A percentile compares a stretch with the other conserved stretches of the same genome.
These are phyloP conservation scores for Styela plicata DNA, from an alignment of 23 tunicate species.

Conservation along the genomic window DNA sequence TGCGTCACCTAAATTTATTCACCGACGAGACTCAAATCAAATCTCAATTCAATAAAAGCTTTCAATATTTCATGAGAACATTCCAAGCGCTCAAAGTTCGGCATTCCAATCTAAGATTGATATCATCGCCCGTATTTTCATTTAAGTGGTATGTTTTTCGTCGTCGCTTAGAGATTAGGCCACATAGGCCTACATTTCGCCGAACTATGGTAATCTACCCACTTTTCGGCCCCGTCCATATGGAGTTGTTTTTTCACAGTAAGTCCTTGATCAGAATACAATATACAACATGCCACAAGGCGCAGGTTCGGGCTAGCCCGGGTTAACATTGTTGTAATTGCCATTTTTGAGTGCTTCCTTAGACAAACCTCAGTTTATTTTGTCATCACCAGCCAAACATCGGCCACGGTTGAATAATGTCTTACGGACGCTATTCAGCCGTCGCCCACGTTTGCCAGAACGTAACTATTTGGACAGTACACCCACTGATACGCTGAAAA, in stretches of 20 bases:
- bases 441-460: too few species aligned
- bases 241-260: neutral
- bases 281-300: neutral
- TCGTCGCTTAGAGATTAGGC: neutral
- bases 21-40: neutral
- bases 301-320: neutral
- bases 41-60: neutral
- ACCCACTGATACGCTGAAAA: too few species aligned
- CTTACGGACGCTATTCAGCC: too few species aligned
- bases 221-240: neutral
- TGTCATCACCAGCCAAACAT: too few species aligned
- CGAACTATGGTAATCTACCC: neutral
- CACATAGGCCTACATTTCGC: neutral
- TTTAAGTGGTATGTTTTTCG: neutral
- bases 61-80: neutral
- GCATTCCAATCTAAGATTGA: neutral
- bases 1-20: neutral
- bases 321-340: neutral
- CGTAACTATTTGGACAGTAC: too few species aligned
- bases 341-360: neutral
- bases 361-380: too few species aligned
- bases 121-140: neutral
- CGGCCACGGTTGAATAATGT: too few species aligned
- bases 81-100: neutral
- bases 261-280: neutral